Conservation (phyloP, 2,113 vertebrate species). For the Tetrao urogallus region DNA sequence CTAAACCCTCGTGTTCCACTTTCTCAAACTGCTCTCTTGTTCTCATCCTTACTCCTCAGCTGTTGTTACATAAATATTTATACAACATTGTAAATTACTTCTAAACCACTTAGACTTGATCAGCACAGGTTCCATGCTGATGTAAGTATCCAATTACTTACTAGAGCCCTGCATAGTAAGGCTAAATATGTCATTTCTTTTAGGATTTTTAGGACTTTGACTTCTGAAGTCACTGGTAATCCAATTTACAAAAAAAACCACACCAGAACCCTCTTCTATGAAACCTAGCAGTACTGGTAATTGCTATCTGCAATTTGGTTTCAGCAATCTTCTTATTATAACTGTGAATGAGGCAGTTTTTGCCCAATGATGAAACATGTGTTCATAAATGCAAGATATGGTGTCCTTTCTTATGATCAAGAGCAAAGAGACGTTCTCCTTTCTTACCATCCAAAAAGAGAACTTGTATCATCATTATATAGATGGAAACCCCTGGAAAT, state of each 20-base stretch:
- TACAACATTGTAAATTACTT: background rate
- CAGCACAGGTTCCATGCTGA: background rate
- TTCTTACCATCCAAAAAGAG: conserved; percentile 55
- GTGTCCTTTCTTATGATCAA: conserved; percentile 66
- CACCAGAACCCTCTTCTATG: background rate
- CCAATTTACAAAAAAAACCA: background rate
- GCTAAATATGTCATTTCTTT: background rate
- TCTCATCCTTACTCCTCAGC: background rate
- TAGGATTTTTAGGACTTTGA: background rate
- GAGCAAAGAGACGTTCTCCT: conserved; percentile 49
- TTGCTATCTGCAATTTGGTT: background rate
- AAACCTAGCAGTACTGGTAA: background rate
- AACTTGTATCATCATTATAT: background rate
- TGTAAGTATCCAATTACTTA: background rate
- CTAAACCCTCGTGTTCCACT: background rate
- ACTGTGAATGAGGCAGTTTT: conserved; percentile 67
- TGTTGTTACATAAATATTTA: background rate
- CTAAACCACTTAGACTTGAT: background rate
- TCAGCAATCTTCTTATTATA: conserved; percentile 36
- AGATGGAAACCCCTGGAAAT: background rate
- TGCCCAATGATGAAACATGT: conserved; percentile 66
- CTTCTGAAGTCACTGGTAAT: background rate
- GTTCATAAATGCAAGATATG: conserved; percentile 42
- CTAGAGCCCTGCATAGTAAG: background rate
- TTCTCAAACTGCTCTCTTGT: background rate